Conservation (phyloP, 2,797 vertebrate species). For the Parotocinclus haroldoi region DNA sequence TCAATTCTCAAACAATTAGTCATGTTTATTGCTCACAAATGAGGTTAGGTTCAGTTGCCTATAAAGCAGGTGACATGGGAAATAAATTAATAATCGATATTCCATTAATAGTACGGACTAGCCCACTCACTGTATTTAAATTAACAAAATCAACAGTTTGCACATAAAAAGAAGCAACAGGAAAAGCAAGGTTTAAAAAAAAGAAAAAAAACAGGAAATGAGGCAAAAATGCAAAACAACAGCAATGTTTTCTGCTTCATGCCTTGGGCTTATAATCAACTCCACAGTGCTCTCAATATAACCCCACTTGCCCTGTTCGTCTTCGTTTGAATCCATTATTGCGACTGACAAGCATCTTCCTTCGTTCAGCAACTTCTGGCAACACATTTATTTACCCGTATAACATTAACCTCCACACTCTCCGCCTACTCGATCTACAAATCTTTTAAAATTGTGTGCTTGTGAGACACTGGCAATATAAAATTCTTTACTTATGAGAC, state of each 20-base stretch:
- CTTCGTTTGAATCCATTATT: constrained; percentile 19
- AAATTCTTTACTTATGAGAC: constrained; percentile 3
- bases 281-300: constrained; percentile 68
- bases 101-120: constrained; percentile 13
- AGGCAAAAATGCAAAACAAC: constrained; percentile 51
- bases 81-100: constrained; percentile 30
- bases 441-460: neutral
- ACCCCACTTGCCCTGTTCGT: constrained; percentile 52
- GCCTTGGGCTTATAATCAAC: constrained; percentile 70
- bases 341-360: neutral
- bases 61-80: constrained; percentile 42
- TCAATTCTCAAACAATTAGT: constrained; percentile 68
- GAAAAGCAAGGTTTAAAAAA: constrained; percentile 6
- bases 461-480: neutral
- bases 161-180: constrained; percentile 5
- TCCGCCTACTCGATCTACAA: neutral
- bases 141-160: neutral
- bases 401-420: neutral
- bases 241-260: constrained; percentile 52
- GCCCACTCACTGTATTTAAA: neutral
- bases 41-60: constrained; percentile 51
- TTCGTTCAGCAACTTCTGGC: constrained; percentile 9
- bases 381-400: neutral
- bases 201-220: neutral
- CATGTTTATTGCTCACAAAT: constrained; percentile 65